Evolutionary conservation across 1,140 invertebrate genomes (phyloP), one percentile per base, ranked within the genome.

Genomic region (Platorchestia sp.): DNA sequence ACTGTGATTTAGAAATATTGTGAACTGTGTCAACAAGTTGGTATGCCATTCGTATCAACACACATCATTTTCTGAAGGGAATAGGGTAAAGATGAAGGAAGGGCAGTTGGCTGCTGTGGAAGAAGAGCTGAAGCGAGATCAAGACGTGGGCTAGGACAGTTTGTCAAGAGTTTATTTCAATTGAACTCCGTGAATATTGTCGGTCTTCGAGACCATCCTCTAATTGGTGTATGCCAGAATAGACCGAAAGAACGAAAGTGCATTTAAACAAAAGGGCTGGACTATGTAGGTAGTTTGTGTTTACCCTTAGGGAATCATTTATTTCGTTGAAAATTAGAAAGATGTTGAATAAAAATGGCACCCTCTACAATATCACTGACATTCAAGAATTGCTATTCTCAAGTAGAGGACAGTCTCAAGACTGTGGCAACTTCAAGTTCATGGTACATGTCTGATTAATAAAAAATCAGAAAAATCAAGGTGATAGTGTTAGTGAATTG

Each of bases 101-200:
- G 91, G 45, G 91, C 91, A n/a, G 91, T 93, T 93, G 91, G 91
- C 91, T 93, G 45, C 91, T 93, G 91, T 93, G 43, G 91, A 93
- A 45, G 87, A 93, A 93, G 91, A 93, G 91, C 91, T 27, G 44
- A 93, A 93, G 91, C 91, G 45, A 93, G 91, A 45, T 93, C 91
- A 93, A 45, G 91, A 93, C 36, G 43, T 93, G 43, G 44, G 91
- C 47, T 89, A 93, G 36, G 91, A 93, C 91, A 93, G 91, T 45
- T 47, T 45, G 91, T 93, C 41, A 93, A 93, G 91, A 45, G 45
- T 45, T 14, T 47, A 93, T n/a, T n/a, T 47, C 19, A 93, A 93
- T 14, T 6, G n/a, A 93, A 86, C 41, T 86, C 43, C 41, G 87
- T 89, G 87, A 75, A 75, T 36, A 75, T 14, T 75, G 59, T 75